phyloP scores from a whole-genome alignment of 2,113 vertebrate species.

The Microtus montanus region DNA sequence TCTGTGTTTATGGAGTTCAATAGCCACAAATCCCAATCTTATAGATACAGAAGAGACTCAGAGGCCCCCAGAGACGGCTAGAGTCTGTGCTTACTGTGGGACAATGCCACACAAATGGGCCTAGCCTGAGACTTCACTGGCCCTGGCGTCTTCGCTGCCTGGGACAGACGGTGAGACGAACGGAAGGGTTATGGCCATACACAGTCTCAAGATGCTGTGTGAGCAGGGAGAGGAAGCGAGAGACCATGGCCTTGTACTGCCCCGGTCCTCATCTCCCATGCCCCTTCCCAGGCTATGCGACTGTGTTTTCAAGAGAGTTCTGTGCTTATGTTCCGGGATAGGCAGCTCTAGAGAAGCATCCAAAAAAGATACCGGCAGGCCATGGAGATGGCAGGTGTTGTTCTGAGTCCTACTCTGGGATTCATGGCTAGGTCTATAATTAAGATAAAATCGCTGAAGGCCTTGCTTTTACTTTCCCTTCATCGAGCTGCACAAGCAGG shows the following conservation, averaged over 20 bases:
- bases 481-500: not conserved
- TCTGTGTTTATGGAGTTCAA: fast-evolving
- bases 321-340: not conserved
- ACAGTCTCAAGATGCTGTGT: not conserved
- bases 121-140: not conserved
- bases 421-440: no score
- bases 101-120: not conserved
- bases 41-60: not conserved
- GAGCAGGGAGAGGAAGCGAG: not conserved
- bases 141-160: not conserved
- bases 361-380: not conserved
- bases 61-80: not conserved
- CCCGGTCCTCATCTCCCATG: no score
- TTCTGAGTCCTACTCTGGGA: not conserved
- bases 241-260: not conserved
- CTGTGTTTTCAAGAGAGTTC: not conserved
- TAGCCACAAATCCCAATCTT: not conserved
- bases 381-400: not conserved
- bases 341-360: not conserved
- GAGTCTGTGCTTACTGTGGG: fast-evolving
- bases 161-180: no score
- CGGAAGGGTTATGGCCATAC: not conserved
- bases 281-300: not conserved
- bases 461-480: no score
- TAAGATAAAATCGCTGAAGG: not conserved